These are phyloP conservation scores for Oreochromis grahami DNA, from an alignment of 2,797 vertebrate genomes.

Conservation along the genomic window DNA sequence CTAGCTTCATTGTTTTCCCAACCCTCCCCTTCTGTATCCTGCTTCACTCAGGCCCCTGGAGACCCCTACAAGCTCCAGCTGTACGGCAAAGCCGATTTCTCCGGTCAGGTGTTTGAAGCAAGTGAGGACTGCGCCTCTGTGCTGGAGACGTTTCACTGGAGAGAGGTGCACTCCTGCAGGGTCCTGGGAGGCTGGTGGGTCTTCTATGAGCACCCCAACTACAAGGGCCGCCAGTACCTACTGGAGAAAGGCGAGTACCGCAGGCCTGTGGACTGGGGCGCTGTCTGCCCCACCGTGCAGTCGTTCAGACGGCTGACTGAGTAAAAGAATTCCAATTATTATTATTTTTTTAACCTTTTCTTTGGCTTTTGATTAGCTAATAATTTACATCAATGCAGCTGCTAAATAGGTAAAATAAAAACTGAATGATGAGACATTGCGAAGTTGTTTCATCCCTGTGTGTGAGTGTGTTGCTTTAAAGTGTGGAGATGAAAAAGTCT, in stretches of 20 bases:
- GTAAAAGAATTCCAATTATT: not conserved
- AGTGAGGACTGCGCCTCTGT: slow-evolving; percentile 79
- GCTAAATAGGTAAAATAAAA: not conserved
- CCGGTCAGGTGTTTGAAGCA: slow-evolving; percentile 74
- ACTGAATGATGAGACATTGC: not conserved
- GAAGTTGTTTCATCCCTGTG: not conserved
- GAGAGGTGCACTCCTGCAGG: slow-evolving; percentile 82
- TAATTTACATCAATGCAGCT: not conserved
- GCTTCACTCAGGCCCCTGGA: not conserved
- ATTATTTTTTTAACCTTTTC: not conserved
- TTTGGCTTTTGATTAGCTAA: not conserved
- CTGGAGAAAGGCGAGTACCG: slow-evolving; percentile 82
- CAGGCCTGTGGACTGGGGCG: slow-evolving; percentile 76
- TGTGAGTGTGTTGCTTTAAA: not conserved
- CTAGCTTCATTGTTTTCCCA: not conserved
- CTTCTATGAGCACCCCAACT: slow-evolving; percentile 85
- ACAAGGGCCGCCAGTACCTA: slow-evolving; percentile 81
- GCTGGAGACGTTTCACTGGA: slow-evolving; percentile 79
- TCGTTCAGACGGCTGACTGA: slow-evolving; percentile 3
- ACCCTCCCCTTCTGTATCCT: not conserved
- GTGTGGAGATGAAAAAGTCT: accelerated
- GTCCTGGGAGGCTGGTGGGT: slow-evolving; percentile 84
- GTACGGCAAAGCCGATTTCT: slow-evolving; percentile 3
- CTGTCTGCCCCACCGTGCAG: slow-evolving; percentile 5
- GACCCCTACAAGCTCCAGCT: slow-evolving; percentile 26